Evolutionary conservation across 2,888 invertebrate genomes (phyloP).

Genomic region (Chrysodeixis includens): DNA sequence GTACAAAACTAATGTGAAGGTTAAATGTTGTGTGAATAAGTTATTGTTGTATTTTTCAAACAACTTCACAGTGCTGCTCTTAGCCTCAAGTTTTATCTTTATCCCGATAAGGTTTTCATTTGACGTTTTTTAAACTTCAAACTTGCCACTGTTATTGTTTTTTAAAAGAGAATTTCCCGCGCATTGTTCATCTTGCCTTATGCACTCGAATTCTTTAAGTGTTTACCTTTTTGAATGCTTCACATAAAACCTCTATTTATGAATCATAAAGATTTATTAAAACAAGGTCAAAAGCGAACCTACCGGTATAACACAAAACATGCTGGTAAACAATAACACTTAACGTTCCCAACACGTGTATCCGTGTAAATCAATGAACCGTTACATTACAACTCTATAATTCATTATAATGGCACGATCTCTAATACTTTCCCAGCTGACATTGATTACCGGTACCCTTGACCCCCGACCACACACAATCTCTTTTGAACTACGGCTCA

Average conservation of each 20-base stretch:
- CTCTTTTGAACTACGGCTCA: slow-evolving; percentile 44
- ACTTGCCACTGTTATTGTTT: background rate
- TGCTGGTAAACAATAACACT: background rate
- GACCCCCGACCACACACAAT: slow-evolving; percentile 39
- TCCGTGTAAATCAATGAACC: slow-evolving; percentile 26
- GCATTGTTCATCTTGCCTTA: background rate
- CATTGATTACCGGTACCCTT: slow-evolving; percentile 34
- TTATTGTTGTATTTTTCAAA: background rate
- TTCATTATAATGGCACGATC: slow-evolving; percentile 7
- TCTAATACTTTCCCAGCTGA: slow-evolving; percentile 33
- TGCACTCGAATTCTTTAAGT: background rate
- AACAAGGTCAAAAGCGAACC: background rate
- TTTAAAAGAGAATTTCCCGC: background rate
- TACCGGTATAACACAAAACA: background rate
- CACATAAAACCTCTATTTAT: too few relatives aligned
- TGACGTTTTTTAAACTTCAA: slow-evolving; percentile 1
- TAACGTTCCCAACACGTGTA: background rate
- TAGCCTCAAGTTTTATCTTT: background rate
- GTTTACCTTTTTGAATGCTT: too few relatives aligned
- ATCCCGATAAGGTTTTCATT: slow-evolving; percentile 1
- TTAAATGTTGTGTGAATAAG: slow-evolving; percentile 3
- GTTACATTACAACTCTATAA: slow-evolving; percentile 27
- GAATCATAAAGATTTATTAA: too few relatives aligned
- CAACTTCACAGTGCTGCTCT: background rate
- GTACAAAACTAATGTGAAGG: background rate